Evolutionary conservation across 2,797 vertebrate genomes (phyloP), one percentile per base, ranked within the genome.

Genomic region (Gallinago nigripennis): DNA sequence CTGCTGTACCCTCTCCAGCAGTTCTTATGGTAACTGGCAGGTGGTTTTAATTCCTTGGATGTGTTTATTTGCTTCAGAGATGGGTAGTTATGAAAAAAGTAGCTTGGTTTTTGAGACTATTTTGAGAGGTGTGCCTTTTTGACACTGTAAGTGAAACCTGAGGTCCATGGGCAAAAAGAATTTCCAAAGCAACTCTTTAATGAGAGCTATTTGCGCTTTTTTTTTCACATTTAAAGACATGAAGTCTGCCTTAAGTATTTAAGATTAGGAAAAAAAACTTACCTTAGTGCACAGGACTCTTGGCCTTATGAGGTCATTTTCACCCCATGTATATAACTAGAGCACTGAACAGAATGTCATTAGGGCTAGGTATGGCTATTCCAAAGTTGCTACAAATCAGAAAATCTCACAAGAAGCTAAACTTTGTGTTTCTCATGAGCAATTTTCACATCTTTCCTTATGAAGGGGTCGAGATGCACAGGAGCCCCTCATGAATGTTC

Each of bases 161-260:
- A 70, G 56, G 8, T 63, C 39, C 8, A 2, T 8, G 25, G 41
- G 31, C 30, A 82, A 69, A 81, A 90, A 86, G 8, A 13, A 43
- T 11, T 50, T 64, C n/a, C n/a, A 64, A 87, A 86, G 37, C 20
- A 72, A 50, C 8, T 37, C n/a, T 80, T 85, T 41, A 17, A 10
- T 48, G 20, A 80, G 7, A 86, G 54, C 15, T 64, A 12, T 61
- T 87, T 72, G 18, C 45, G 19, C 19, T 46, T 46, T 45, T 0
- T 18, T 66, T 79, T 86, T 65, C 37, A 50, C 51, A 92, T 93
- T 65, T 69, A 61, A 86, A 51, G 37, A 16, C 5, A 21, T 0
- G 0, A 76, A 63, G 2, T 69, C 70, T 87, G 63, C 39, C 17
- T 35, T 73, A 65, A 0, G 0, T 76, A 69, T 75, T 79, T 54